Evolutionary conservation across 2,797 vertebrate genomes (phyloP), one percentile per base, ranked within the genome.

Genomic region (Euthynnus affinis): DNA sequence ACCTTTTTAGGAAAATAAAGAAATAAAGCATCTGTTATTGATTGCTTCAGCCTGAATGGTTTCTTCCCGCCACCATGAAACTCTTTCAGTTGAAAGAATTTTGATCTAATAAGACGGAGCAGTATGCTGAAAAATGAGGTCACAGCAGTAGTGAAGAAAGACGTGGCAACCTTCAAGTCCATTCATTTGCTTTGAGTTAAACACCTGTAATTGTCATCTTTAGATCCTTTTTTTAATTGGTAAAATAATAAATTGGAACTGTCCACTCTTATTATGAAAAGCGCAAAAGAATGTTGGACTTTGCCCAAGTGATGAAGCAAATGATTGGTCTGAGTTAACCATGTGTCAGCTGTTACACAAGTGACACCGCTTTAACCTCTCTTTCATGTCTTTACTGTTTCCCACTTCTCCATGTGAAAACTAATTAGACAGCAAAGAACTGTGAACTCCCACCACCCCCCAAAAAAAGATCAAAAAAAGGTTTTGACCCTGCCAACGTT

Each of bases 391-490:
- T 64, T 66, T 51, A 55, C 71, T 23, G 40, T 73, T 74, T 23
- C 60, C 57, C 49, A 37, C 52, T 74, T 25, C 44, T 70, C 58
- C 25, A 13, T 44, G 9, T 32, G 40, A 66, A 77, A 81, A 69
- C 71, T 86, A 85, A 86, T 89, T 78, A 83, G 22, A 72, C 0
- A 52, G 56, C 25, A 25, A 37, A 68, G 56, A 75, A 63, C 44
- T 65, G 23, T 52, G 71, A 82, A 66, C 59, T 58, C 29, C 44
- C 6, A 13, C 49, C 9, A 9, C 20, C 1, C 15, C 53, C 49
- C 22, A 60, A 63, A 63, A 71, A 59, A 80, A 73, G 6, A 83
- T 83, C 55, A 82, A 70, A 83, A 55, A 60, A n/a, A n/a, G n/a
- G n/a, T n/a, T n/a, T n/a, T n/a, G n/a, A n/a, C n/a, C n/a, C n/a